These are phyloP conservation scores for Biston stratarius DNA, from an alignment of 2,888 invertebrate species.

Conservation along the genomic window DNA sequence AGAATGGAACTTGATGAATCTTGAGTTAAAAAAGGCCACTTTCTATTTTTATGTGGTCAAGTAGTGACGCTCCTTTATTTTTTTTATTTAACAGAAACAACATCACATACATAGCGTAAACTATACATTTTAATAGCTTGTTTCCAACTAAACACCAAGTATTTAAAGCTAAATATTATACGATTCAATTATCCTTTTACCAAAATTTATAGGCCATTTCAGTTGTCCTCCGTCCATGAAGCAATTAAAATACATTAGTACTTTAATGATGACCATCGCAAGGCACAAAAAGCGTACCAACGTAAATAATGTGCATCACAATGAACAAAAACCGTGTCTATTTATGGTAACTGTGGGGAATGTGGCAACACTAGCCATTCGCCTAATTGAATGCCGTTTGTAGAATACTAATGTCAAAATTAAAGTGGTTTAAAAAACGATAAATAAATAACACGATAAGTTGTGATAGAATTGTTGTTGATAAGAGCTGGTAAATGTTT, in stretches of 20 bases:
- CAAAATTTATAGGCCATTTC: not conserved
- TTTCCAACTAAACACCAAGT: too few relatives aligned
- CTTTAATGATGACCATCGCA: conserved; percentile 15
- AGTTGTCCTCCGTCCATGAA: conserved; percentile 4
- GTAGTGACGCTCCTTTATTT: too few relatives aligned
- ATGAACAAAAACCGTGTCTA: conserved; percentile 39
- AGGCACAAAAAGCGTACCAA: not conserved
- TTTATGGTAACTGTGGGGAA: conserved; percentile 49
- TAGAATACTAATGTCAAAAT: conserved; percentile 78
- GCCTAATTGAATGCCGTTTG: conserved; percentile 74
- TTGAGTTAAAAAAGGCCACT: too few relatives aligned
- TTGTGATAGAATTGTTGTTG: conserved; percentile 22
- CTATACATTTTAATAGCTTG: too few relatives aligned
- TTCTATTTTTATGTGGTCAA: too few relatives aligned
- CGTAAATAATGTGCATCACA: conserved; percentile 26
- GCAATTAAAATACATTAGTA: conserved; percentile 16
- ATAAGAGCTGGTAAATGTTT: conserved; percentile 12
- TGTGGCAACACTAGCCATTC: conserved; percentile 57
- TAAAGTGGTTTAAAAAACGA: conserved; percentile 79
- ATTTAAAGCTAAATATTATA: too few relatives aligned
- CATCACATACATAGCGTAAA: too few relatives aligned
- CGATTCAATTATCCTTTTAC: not conserved
- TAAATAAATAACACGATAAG: conserved; percentile 71
- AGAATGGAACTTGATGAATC: too few relatives aligned
- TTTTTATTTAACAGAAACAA: too few relatives aligned